Evolutionary conservation across 2,888 invertebrate species (phyloP), one percentile per base, ranked within the genome.

Genomic region (Ptychoptera contaminata): DNA sequence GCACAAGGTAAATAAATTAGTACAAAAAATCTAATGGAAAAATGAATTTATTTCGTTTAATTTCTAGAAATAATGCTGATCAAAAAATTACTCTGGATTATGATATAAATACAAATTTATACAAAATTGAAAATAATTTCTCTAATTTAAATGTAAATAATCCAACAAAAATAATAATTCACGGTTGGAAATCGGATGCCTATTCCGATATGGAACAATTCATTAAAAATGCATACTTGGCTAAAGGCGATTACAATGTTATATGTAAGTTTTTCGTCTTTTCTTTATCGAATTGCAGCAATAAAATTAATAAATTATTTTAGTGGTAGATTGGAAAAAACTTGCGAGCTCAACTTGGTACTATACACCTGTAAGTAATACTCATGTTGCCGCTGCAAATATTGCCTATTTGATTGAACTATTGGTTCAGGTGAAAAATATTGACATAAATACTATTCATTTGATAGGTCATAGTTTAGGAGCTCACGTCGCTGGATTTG

Each of bases 401-500:
- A 58, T 64, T 23, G 65, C 64, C 2, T 58, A 60, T 16, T 36
- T 52, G 15, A 48, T 51, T 8, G 47, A 52, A 40, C 40, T 45
- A n/a, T 30, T 52, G 29, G 41, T 46, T 37, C 23, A 16, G 2
- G 45, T 47, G 9, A 39, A 42, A 16, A 35, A 37, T 12, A 43
- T 46, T 14, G 16, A 48, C 34, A 34, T 47, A 8, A 44, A 54
- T 42, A 54, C 54, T 3, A 61, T 65, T 35, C 65, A 65, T 50
- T 45, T 65, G 1, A 62, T 65, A 31, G 65, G 65, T 0, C 76
- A 76, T 51, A 75, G 75, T 53, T 60, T 76, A 45, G 76, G 76
- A 16, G 73, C 76, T 0, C 76, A 76, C 37, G 69, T 73, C 6
- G 72, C 73, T 69, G 76, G 75, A 6, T 71, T 70, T 53, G 69